Base-by-base conservation (phyloP, 2,113 vertebrate genomes). In the Theropithecus gelada region DNA sequence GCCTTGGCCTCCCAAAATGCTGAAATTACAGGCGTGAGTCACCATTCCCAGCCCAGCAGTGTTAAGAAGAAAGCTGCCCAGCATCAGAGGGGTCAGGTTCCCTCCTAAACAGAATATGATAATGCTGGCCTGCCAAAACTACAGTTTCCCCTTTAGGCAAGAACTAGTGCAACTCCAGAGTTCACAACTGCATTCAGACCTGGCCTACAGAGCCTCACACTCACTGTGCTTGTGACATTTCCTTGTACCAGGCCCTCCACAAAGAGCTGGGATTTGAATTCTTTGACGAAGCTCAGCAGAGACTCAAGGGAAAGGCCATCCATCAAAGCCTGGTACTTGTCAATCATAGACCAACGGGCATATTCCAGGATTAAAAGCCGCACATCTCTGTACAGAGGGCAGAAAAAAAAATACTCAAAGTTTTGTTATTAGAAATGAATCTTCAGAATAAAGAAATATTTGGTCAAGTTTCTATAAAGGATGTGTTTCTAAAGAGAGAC, bases 211-310 rank as follows among this genome's bases (percentile, higher is more conserved):
- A 92, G 45, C 61, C n/a, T 89, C 81, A 86, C 32, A 98, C 99
- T 99, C 96, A 99, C 99, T 93, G 96, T 96, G 98, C 99, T 99
- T 8, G 99, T 99, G 97, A 99, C 99, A 98, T 99, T 99, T 6
- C 99, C 99, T 95, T 99, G 99, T 13, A 99, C 99, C 1, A 99
- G 98, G 0, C 99, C 99, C 97, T 99, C 99, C 0, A 99, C 98
- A 40, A 99, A 99, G 32, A 99, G 99, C 97, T 99, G 99, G 0
- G 99, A 99, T 96, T 99, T 99, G 97, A 99, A 99, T 73, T 98
- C 98, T 13, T 87, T 95, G 30, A 99, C 99, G 3, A 99, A 99
- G 95, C 97, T 97, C 2, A 99, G 98, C 94, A 99, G 99, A 76
- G 99, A 97, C 3, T 99, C 98, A 1, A 99, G 97, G 45, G 98